Base-by-base conservation (phyloP, 1,140 invertebrate genomes). In the Tyrophagus putrescentiae region DNA sequence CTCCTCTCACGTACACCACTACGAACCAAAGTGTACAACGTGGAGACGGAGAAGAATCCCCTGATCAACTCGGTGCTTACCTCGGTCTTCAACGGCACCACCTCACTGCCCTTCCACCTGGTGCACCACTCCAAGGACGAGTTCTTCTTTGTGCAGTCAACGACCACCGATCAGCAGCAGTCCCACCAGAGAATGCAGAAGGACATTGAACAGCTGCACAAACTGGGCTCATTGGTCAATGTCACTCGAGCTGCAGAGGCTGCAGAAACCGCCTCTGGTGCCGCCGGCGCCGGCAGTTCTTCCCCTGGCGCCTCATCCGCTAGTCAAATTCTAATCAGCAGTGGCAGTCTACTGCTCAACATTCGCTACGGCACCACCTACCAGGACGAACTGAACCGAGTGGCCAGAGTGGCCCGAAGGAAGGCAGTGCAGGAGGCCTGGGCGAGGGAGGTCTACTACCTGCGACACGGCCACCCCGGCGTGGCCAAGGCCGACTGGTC, bases 131-230 rank as follows among this genome's bases (percentile, higher is more conserved):
- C 83, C 45, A 87, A 91, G 69, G 90, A 94, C 68, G 83, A 87
- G 11, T 93, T 95, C 72, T 93, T 91, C 72, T 95, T 96, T 70
- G 87, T 94, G 0, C 95, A 96, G 71, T n/a, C n/a, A n/a, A n/a
- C n/a, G n/a, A n/a, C n/a, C n/a, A 84, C 88, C 67, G 84, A 91
- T 61, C 81, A 82, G 0, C 9, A 29, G n/a, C 31, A 28, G 18
- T 31, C 11, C 4, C 52, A 54, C 27, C 87, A 85, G 81, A 80
- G 85, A 33, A 87, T 87, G 0, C 81, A 81, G 39, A 85, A 89
- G 66, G 91, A 97, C 69, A 80, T 85, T 62, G 83, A 83, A 57
- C 86, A 90, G 65, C 72, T 96, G 60, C 87, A 91, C 71, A 77
- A 85, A 18, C 41, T 70, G 64, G 42, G 68, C 45, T 13, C 64